phyloP scores from a whole-genome alignment of 2,797 vertebrate genomes.

The Urocyon cinereoargenteus region DNA sequence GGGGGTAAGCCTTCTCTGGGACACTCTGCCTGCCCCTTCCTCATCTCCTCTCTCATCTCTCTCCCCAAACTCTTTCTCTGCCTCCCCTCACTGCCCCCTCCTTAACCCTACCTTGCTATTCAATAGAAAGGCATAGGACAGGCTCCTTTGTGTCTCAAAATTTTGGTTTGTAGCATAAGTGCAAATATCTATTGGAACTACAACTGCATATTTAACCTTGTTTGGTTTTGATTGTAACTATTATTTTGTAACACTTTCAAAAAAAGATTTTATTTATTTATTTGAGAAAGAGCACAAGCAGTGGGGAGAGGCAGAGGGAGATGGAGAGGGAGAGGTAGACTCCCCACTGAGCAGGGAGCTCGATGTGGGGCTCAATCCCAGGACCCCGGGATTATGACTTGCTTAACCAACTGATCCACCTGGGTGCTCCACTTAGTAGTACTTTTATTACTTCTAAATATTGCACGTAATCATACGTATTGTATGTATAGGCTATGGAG shows the following conservation, averaged over 20 bases:
- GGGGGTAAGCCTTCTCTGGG: not conserved
- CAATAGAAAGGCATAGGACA: not conserved
- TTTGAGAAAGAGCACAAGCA: not conserved
- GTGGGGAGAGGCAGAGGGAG: too few relatives aligned
- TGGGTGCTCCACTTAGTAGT: not conserved
- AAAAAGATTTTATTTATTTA: not conserved
- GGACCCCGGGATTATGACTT: not conserved
- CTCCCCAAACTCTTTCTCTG: not conserved
- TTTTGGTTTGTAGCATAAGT: not conserved
- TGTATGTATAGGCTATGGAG: too few relatives aligned
- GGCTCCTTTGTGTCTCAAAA: not conserved
- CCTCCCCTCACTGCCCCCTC: not conserved
- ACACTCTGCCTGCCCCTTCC: not conserved
- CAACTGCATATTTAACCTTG: not conserved
- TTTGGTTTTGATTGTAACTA: not conserved
- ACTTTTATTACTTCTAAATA: not conserved
- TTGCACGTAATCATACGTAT: too few relatives aligned
- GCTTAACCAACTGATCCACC: not conserved
- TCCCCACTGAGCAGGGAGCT: not conserved
- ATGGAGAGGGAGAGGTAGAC: not conserved
- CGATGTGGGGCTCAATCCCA: accelerated
- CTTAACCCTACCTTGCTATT: not conserved
- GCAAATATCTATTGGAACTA: not conserved
- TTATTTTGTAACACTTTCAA: not conserved
- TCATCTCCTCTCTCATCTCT: not conserved